Percentiles rank a stretch among this genome's conserved stretches.
Conservation (phyloP, 1,140 invertebrate species). For the Maconellicoccus hirsutus region DNA sequence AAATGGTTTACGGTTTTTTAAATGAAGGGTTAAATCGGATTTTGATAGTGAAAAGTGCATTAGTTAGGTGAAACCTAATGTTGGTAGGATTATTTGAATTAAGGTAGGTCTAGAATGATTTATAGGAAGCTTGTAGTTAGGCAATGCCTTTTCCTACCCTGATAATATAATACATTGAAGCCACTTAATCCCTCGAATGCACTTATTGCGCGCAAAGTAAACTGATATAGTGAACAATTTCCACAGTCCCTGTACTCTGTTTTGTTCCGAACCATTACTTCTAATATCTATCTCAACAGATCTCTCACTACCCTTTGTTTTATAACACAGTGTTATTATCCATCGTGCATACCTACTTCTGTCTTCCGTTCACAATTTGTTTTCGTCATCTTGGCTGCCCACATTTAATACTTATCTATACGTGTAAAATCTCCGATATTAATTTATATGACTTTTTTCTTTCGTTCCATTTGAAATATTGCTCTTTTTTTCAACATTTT, state of each 20-base stretch:
- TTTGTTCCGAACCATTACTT: constrained; percentile 13
- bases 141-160: neutral
- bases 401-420: too few relatives aligned
- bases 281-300: constrained; percentile 15
- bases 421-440: too few relatives aligned
- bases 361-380: too few relatives aligned
- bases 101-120: constrained; percentile 14
- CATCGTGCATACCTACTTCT: too few relatives aligned
- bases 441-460: too few relatives aligned
- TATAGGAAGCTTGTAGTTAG: neutral
- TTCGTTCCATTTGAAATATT: too few relatives aligned
- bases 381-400: too few relatives aligned
- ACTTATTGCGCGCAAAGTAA: constrained; percentile 13
- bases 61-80: constrained; percentile 11
- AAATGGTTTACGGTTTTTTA: neutral
- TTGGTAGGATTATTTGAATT: constrained; percentile 14
- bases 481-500: too few relatives aligned
- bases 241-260: neutral
- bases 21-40: constrained; percentile 5
- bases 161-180: constrained; percentile 16
- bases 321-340: too few relatives aligned
- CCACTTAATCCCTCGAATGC: constrained; percentile 10
- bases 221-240: constrained; percentile 12
- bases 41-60: constrained; percentile 15
- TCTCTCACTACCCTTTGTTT: neutral